Evolutionary conservation across 2,888 invertebrate species (phyloP), one percentile per base, ranked within the genome.

Genomic region (Erynnis tages): DNA sequence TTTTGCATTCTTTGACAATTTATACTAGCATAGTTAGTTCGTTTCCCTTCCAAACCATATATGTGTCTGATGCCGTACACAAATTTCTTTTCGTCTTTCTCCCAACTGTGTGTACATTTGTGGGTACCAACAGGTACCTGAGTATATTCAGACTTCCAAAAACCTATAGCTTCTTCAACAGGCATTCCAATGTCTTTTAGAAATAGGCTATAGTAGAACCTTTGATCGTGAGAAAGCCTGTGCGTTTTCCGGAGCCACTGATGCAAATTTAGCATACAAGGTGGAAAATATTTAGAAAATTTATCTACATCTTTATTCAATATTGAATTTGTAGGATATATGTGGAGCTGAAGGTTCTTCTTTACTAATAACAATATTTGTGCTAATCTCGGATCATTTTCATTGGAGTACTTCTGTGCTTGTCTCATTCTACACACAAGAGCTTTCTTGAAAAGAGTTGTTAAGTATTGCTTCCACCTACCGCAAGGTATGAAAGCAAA

Each of bases 151-250:
- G 70, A 61, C 67, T 85, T 90, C 93, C 94, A 94, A 72, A 94
- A 93, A 16, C 78, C 72, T 34, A 94, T 66, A 6, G 93, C 91
- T 67, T 94, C 92, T 53, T 91, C 84, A 17, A 94, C 66, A 2
- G 92, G 88, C 87, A 94, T 89, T 0, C 94, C 94, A 64, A 92
- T 91, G 61, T 93, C 93, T 83, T 94, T 94, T 43, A 94, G 76
- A 75, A 93, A 94, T 16, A 94, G 79, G 54, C 93, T 93, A 60
- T 93, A 93, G 62, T 92, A 90, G 63, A 94, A 93, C 63, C 91
- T 78, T 40, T 91, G 91, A 56, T 91, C 82, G 66, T 94, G 94
- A 13, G 91, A 88, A n/a, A 94, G 77, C 60, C 94, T 90, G 66
- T 94, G 94, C 43, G 82, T 90, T 7, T 67, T 74, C 27, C 90